Evolutionary conservation across 2,113 vertebrate species (phyloP), one percentile per base, ranked within the genome.

Genomic region (Pluvianellus socialis): DNA sequence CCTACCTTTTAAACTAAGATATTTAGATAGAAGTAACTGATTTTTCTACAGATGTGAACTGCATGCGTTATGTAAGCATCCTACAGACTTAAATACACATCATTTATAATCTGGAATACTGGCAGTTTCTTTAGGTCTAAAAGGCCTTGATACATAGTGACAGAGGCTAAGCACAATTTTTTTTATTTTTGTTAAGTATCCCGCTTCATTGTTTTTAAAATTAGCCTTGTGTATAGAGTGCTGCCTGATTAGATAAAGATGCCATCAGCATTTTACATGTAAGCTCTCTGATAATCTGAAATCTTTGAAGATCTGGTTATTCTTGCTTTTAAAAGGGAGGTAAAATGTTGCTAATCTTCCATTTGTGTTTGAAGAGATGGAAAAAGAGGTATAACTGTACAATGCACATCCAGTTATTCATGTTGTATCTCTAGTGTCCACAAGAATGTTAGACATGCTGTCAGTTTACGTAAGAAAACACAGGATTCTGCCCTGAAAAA

Each of bases 41-140:
- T 44, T 94, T 87, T 96, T 88, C 35, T 85, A 20, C 52, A 79
- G 58, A 55, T 74, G 24, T 79, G 76, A 91, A 72, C 22, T 79
- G 12, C 42, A 42, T 88, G 58, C 26, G 63, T 94, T 96, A 81
- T 94, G 8, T 97, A 92, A 92, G 22, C 79, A 85, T 20, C 7
- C 94, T 88, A 76, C 42, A 73, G 77, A 79, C 32, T 92, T 90
- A 62, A 92, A 81, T 94, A 88, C 58, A 65, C 13, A n/a, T 90
- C 2, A 65, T 84, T 94, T 93, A 40, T 84, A 79, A 80, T 68
- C 67, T 92, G 88, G 87, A 93, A 49, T 80, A 30, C 71, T 91
- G 83, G 86, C 86, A 79, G 26, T 19, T 90, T 81, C 49, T 80
- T 94, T 47, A 33, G 5, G 18, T 94, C 47, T 84, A 16, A 86